phyloP scores from a whole-genome alignment of 1,140 invertebrate species.

The Bombus waltoni region DNA sequence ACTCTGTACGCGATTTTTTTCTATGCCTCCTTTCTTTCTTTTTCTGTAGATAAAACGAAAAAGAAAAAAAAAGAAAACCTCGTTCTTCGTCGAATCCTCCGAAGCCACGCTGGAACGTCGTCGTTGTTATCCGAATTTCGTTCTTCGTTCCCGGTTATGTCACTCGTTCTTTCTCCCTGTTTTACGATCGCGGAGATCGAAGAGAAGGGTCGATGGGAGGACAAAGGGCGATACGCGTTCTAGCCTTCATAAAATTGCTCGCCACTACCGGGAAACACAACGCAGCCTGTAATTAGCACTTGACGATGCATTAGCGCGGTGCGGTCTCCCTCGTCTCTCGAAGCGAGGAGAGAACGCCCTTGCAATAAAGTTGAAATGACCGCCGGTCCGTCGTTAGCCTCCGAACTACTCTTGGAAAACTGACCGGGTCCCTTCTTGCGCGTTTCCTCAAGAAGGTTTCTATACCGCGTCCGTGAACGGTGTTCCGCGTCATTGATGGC shows the following conservation, averaged over 20 bases:
- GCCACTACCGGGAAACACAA: constrained; percentile 74
- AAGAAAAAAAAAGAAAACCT: too few species aligned
- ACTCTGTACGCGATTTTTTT: too few species aligned
- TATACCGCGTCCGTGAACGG: constrained; percentile 5
- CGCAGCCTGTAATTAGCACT: constrained; percentile 80
- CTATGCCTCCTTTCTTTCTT: too few species aligned
- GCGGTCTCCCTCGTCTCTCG: constrained; percentile 65
- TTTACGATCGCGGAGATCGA: background rate
- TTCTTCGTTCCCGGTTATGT: background rate
- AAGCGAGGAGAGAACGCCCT: constrained; percentile 67
- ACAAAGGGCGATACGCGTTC: constrained; percentile 59
- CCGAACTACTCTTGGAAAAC: constrained; percentile 46
- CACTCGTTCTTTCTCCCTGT: background rate
- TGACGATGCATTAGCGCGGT: constrained; percentile 78
- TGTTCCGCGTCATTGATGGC: background rate
- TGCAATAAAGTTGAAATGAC: constrained; percentile 77
- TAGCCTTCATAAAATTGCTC: constrained; percentile 76
- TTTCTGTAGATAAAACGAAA: too few species aligned
- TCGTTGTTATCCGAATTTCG: background rate
- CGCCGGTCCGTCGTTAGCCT: constrained; percentile 50
- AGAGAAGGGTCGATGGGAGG: constrained; percentile 31
- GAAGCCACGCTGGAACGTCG: background rate
- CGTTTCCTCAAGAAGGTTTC: constrained; percentile 16
- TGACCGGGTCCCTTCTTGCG: constrained; percentile 13
- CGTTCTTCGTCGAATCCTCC: too few species aligned